A percentile compares a stretch with the other conserved stretches of the same genome.
These are phyloP conservation scores for Macrotus californicus DNA, from an alignment of 2,113 vertebrate genomes.

Conservation along the genomic window DNA sequence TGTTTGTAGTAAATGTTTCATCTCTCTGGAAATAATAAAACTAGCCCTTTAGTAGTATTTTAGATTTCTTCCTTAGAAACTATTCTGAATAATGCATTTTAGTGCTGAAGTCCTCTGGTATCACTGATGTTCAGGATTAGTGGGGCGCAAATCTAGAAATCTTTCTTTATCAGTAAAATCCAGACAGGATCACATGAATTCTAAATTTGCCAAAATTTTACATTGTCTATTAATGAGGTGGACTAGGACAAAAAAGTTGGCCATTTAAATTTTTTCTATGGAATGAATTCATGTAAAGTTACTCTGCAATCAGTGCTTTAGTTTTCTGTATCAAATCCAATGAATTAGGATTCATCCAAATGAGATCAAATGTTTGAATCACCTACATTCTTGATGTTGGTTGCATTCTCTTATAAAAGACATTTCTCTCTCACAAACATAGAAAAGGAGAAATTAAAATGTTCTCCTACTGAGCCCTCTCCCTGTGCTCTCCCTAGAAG, in stretches of 20 bases:
- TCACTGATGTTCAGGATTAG: background rate
- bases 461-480: slow-evolving; percentile 18
- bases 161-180: background rate
- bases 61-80: background rate
- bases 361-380: slow-evolving; percentile 32
- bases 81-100: background rate
- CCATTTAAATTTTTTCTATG: background rate
- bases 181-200: background rate
- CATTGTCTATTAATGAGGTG: background rate
- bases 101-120: background rate
- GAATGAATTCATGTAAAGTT: background rate
- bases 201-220: background rate
- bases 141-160: background rate
- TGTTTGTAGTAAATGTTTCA: background rate
- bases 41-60: background rate
- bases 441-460: slow-evolving; percentile 4
- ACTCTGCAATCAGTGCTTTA: background rate
- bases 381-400: background rate
- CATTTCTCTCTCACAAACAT: slow-evolving; percentile 48
- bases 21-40: background rate
- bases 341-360: background rate
- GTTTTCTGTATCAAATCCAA: background rate
- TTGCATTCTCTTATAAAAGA: slow-evolving; percentile 14
- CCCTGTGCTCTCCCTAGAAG: slow-evolving; percentile 32
- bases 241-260: background rate